Evolutionary conservation across 2,113 vertebrate species (phyloP).

Genomic region (Herpetotheres cachinnans): DNA sequence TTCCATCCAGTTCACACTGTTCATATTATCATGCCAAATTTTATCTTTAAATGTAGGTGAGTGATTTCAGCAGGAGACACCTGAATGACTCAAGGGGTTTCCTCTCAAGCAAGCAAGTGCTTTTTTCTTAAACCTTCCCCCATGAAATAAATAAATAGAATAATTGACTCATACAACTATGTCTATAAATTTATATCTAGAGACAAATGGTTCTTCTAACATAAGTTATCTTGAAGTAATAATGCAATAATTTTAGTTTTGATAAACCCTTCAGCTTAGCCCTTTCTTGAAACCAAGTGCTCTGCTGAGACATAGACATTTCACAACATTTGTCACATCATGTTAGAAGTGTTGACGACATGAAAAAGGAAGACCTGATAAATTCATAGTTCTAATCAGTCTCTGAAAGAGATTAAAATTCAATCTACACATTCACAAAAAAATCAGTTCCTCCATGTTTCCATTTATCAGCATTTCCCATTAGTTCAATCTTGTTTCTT

Average conservation of each 20-base stretch:
- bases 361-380: background rate
- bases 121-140: background rate
- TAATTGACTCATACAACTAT: background rate
- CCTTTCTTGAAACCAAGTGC: background rate
- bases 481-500: background rate
- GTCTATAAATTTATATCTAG: background rate
- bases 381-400: background rate
- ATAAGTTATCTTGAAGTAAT: background rate
- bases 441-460: background rate
- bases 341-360: background rate
- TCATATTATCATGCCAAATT: background rate
- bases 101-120: accelerated
- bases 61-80: background rate
- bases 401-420: background rate
- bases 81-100: background rate
- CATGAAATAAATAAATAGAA: background rate
- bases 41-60: background rate
- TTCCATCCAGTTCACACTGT: background rate
- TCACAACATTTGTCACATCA: background rate
- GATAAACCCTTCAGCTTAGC: background rate
- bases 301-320: background rate
- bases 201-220: background rate
- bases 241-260: background rate
- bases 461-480: background rate
- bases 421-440: background rate